Evolutionary conservation across 2,888 invertebrate genomes (phyloP), one percentile per base, ranked within the genome.

Genomic region (Syrphus vitripennis): DNA sequence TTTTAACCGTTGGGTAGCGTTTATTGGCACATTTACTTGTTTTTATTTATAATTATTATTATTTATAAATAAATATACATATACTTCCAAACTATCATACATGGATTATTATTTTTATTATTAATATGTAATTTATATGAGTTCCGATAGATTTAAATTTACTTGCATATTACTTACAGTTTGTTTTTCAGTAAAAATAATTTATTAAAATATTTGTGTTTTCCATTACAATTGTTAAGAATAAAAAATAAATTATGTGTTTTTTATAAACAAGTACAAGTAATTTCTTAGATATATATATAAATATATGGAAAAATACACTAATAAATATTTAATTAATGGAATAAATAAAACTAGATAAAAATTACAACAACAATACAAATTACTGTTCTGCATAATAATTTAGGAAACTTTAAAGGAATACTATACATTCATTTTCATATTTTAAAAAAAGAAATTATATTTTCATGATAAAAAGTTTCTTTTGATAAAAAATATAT

Each of bases 11-110:
- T 86, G 86, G 89, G 89, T 88, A 89, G 90, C 88, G 88, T 87
- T 79, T 90, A 90, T 90, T 90, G 90, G 90, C 90, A 90, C 90
- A 90, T 89, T 87, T 90, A 88, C 83, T 89, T 89, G 21, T 81
- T 83, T n/a, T 84, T 65, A 34, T 45, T 37, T 31, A 16, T 57
- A 19, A 16, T 67, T 16, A 26, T 37, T 69, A 76, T 65, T 75
- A 70, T 48, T 29, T 45, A 29, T 45, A 65, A 29, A 65, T 65
- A 40, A n/a, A 50, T 50, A 34, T 59, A 59, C 19, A 19, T 19
- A 19, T 67, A 65, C 61, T 65, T 81, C 50, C 65, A 67, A 71
- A 71, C 59, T 76, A 78, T 74, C 48, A 63, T 86, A 77, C 50
- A 82, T 50, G 31, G 14, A 69, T 48, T 70, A 69, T 70, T 57